Evolutionary conservation across 2,888 invertebrate species (phyloP), one percentile per base, ranked within the genome.

Genomic region (Plemyria rubiginata): DNA sequence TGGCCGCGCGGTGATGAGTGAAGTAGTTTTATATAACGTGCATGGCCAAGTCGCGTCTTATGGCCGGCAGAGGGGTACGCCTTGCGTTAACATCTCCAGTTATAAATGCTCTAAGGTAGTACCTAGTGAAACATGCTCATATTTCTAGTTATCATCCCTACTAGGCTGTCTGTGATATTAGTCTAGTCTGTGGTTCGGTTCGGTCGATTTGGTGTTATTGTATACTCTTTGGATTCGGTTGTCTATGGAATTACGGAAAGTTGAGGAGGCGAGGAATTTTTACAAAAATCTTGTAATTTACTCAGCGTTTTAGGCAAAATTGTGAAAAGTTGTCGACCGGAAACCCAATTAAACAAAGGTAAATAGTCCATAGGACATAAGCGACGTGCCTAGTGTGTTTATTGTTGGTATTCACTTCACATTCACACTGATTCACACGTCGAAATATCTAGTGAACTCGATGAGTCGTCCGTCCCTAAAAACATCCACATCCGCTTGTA

Each of bases 391-490:
- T 40, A 46, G n/a, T 12, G 3, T n/a, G 12, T 32, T 28, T 53
- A 22, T 29, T 29, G 32, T 22, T 48, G 70, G 9, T 71, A 64
- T 70, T 70, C 65, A 73, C 69, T n/a, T n/a, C n/a, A n/a, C n/a
- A n/a, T n/a, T n/a, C n/a, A n/a, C n/a, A n/a, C n/a, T n/a, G n/a
- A 68, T 70, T 70, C 65, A 73, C 69, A 68, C 70, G 72, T 72
- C 72, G 75, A 67, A 65, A 65, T 70, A 68, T 66, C 76, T 76
- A n/a, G n/a, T 73, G 80, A 16, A 38, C 36, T 45, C 13, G 45
- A 85, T 85, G 82, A 86, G 88, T 89, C 88, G 89, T 86, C 85
- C 88, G 89, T 86, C 85, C 86, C 70, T 73, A 73, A 66, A 86
- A 87, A 86, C 77, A 77, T 38, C 76, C 79, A 86, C 84, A 88